phyloP scores from a whole-genome alignment of 2,888 invertebrate genomes.

The Vanessa cardui region DNA sequence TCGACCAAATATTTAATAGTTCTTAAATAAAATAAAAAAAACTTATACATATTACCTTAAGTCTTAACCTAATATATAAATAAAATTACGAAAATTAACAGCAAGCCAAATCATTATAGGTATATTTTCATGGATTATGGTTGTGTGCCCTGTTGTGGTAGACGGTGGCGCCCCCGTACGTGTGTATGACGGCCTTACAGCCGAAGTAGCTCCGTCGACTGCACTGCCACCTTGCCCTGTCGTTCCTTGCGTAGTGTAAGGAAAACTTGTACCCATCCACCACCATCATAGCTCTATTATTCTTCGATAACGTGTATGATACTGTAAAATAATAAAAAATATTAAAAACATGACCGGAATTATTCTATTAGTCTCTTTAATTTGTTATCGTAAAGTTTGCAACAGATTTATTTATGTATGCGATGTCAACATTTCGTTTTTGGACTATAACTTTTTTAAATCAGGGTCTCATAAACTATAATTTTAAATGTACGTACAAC shows the following conservation, averaged over 20 bases:
- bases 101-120: neutral
- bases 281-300: constrained; percentile 54
- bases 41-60: too few species aligned
- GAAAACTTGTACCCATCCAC: constrained; percentile 62
- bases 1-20: too few species aligned
- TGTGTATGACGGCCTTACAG: constrained; percentile 62
- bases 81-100: neutral
- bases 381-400: too few species aligned
- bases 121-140: constrained; percentile 48
- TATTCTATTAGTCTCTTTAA: neutral
- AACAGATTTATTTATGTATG: too few species aligned
- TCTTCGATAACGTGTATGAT: constrained; percentile 52
- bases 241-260: constrained; percentile 57
- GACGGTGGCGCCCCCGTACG: constrained; percentile 47
- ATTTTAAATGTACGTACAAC: too few species aligned
- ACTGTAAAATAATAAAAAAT: constrained; percentile 45
- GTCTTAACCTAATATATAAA: neutral
- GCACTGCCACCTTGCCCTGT: constrained; percentile 63
- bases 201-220: constrained; percentile 62
- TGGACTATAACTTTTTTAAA: too few species aligned
- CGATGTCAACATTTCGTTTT: too few species aligned
- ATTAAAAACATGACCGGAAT: constrained; percentile 5
- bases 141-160: constrained; percentile 55
- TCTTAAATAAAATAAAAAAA: too few species aligned
- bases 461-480: too few species aligned